Evolutionary conservation across 1,140 invertebrate genomes (phyloP), one percentile per base, ranked within the genome.

Genomic region (Phenacoccus solenopsis): DNA sequence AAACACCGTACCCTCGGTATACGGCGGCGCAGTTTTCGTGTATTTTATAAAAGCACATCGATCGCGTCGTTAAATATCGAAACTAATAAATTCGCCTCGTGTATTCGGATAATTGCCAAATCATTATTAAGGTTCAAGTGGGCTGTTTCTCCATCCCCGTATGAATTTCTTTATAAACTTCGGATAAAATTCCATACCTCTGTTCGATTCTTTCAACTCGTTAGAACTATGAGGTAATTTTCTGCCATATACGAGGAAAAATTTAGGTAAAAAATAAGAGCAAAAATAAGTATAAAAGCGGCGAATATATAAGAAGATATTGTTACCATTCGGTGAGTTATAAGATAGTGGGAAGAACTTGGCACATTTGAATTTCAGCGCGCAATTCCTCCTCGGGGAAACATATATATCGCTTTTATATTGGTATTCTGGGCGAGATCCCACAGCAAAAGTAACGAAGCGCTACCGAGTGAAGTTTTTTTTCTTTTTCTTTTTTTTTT

Each of bases 31-130:
- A 64, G 38, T 49, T 64, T 64, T 64, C 59, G 59, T 64, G 21
- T 64, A 64, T 64, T 64, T 59, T 64, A 64, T 24, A 27, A 64
- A 64, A 64, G 38, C 38, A n/a, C n/a, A 49, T 49, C 38, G 38
- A 49, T 49, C 38, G 38, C 4, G 38, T 49, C 4, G 38, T 49
- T n/a, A n/a, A n/a, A 49, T 49, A 49, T 49, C 38, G 38, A 49
- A 4, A 3, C 16, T 49, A 49, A 49, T 49, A 49, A 49, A 49
- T 49, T 49, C 38, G 38, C 38, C 38, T 49, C n/a, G 20, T n/a
- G 38, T 49, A 49, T n/a, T 4, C 38, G 16, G 20, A 49, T 49
- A 49, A 49, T 49, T 49, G 38, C 38, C 3, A 49, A 49, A 49
- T 49, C n/a, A n/a, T n/a, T 49, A 49, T 49, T 49, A 49, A 10